phyloP scores from a whole-genome alignment of 2,888 invertebrate genomes.

The Thumatha senex region DNA sequence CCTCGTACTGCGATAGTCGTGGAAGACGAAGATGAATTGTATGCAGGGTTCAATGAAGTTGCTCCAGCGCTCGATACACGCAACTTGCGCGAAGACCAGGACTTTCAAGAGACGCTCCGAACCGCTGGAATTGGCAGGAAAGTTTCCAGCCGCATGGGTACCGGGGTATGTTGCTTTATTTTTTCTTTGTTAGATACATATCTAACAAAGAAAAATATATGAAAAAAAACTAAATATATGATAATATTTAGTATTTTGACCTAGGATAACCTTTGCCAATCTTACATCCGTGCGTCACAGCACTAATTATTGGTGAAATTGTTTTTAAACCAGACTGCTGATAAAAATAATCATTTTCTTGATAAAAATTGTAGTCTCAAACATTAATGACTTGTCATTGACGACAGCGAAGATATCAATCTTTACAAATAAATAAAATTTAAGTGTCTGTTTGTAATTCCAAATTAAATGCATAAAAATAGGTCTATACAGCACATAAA shows the following conservation, averaged over 20 bases:
- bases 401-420: not conserved
- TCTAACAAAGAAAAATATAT: no score
- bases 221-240: no score
- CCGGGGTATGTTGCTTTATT: constrained; percentile 58
- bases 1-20: constrained; percentile 68
- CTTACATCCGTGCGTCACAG: not conserved
- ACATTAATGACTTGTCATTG: not conserved
- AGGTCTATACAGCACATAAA: no score
- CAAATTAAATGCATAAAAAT: no score
- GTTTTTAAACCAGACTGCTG: not conserved
- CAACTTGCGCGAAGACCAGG: constrained; percentile 88
- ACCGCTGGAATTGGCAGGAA: constrained; percentile 89
- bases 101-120: constrained; percentile 90
- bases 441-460: no score
- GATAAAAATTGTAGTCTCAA: not conserved
- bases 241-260: constrained; percentile 5
- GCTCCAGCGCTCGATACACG: constrained; percentile 86
- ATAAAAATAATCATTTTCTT: not conserved
- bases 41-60: constrained; percentile 87
- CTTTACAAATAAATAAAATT: not conserved
- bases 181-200: not conserved
- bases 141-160: constrained; percentile 81
- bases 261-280: constrained; percentile 1
- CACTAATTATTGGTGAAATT: not conserved
- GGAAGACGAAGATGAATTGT: constrained; percentile 85